A percentile compares a stretch with the other conserved stretches of the same genome.
Evolutionary conservation across 1,140 invertebrate species (phyloP).

Genomic region (Aricia agestis): DNA sequence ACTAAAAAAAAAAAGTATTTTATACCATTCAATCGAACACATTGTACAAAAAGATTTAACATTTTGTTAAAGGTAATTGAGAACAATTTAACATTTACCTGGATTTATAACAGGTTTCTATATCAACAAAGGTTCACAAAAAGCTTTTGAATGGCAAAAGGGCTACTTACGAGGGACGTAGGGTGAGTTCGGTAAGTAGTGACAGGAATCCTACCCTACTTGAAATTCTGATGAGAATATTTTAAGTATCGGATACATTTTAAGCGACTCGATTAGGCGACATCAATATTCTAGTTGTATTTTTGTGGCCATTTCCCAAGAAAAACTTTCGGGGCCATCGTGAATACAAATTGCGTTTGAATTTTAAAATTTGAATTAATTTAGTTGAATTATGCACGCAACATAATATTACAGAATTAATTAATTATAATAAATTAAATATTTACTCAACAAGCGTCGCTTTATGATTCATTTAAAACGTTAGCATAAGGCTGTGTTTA

Average conservation of each 20-base stretch:
- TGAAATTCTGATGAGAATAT: slow-evolving; percentile 25
- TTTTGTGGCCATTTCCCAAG: neutral
- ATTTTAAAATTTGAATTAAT: neutral
- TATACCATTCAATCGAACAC: neutral
- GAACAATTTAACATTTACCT: slow-evolving; percentile 14
- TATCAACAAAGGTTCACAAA: slow-evolving; percentile 50
- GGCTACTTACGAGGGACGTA: slow-evolving; percentile 49
- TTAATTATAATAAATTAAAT: neutral
- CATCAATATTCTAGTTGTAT: slow-evolving; percentile 3
- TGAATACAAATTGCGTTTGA: slow-evolving; percentile 3
- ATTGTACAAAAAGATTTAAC: neutral
- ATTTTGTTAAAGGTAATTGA: neutral
- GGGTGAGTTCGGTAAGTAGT: slow-evolving; percentile 51
- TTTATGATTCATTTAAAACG: neutral
- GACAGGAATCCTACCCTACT: slow-evolving; percentile 40
- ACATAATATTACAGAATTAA: neutral
- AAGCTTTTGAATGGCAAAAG: slow-evolving; percentile 45
- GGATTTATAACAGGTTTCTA: slow-evolving; percentile 24
- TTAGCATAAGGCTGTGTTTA: neutral
- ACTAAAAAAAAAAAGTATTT: neutral
- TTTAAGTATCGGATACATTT: slow-evolving; percentile 21
- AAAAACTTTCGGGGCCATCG: neutral
- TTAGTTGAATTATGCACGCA: neutral
- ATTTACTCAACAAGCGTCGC: neutral
- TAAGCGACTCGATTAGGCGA: neutral